Evolutionary conservation across 1,140 invertebrate species (phyloP).

Genomic region (Calliphora vicina): DNA sequence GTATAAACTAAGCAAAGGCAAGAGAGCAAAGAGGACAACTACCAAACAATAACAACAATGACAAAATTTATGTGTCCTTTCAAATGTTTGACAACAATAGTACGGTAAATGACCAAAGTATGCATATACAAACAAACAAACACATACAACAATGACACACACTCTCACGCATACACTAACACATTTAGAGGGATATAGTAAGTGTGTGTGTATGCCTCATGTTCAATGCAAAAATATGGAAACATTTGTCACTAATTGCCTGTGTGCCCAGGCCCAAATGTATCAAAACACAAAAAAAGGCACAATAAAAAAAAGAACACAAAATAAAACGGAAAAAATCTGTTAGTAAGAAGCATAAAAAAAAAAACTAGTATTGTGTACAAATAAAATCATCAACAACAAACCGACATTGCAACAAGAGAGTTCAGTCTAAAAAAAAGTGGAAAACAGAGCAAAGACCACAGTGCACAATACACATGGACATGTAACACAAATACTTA

Average conservation of each 20-base stretch:
- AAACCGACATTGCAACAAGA: not conserved
- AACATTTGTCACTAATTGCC: constrained; percentile 38
- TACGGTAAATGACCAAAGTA: constrained; percentile 4
- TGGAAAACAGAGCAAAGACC: not conserved
- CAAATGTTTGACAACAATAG: constrained; percentile 30
- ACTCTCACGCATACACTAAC: not conserved
- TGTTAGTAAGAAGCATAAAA: not conserved
- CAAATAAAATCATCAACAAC: constrained; percentile 9
- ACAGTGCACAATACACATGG: not conserved
- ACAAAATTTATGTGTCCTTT: constrained; percentile 23
- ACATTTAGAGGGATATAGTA: not conserved
- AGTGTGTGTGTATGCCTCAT: not conserved
- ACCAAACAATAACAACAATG: constrained; percentile 15
- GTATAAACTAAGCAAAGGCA: not conserved
- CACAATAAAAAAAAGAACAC: not conserved
- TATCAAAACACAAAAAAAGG: constrained; percentile 20
- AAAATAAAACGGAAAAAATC: not conserved
- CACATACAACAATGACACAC: not conserved
- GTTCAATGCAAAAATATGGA: constrained; percentile 30
- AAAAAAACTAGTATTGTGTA: not conserved
- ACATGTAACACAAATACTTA: not conserved
- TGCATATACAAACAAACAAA: not conserved
- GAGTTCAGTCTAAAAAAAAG: not conserved
- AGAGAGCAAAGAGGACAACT: not conserved
- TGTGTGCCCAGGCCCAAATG: not conserved